These are phyloP conservation scores for Globicephala melas DNA, from an alignment of 2,113 vertebrate genomes.

Conservation along the genomic window DNA sequence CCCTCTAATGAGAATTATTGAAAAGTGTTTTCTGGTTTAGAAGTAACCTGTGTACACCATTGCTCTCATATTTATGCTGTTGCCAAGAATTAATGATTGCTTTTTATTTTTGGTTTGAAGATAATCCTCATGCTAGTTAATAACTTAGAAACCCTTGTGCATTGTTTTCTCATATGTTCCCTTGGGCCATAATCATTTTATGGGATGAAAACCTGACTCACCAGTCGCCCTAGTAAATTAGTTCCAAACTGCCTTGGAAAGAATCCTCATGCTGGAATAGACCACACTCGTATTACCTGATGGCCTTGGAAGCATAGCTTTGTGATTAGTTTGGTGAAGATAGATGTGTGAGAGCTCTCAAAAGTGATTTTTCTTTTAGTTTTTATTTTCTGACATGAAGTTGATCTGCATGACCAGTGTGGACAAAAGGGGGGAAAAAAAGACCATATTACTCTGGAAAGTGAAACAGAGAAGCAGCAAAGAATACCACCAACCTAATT, in stretches of 20 bases:
- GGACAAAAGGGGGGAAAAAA: background rate
- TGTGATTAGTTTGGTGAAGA: background rate
- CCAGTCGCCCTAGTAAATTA: background rate
- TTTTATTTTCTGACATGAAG: background rate
- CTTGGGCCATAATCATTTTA: background rate
- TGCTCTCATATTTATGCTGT: background rate
- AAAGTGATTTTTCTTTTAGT: background rate
- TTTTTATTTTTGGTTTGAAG: background rate
- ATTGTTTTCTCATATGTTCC: background rate
- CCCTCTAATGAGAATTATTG: background rate
- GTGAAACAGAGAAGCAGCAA: background rate
- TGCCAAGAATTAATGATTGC: background rate
- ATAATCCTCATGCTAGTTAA: background rate
- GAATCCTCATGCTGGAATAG: background rate
- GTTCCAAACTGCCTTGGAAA: background rate
- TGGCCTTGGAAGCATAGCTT: background rate
- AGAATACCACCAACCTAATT: background rate
- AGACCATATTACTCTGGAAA: background rate
- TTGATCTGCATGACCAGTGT: background rate
- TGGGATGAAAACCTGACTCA: background rate
- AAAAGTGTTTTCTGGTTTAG: background rate
- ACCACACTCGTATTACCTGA: background rate
- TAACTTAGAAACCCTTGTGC: background rate
- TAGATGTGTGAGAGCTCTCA: background rate
- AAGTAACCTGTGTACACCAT: background rate